Conservation (phyloP, 1,140 invertebrate species). For the Cecropterus lyciades region DNA sequence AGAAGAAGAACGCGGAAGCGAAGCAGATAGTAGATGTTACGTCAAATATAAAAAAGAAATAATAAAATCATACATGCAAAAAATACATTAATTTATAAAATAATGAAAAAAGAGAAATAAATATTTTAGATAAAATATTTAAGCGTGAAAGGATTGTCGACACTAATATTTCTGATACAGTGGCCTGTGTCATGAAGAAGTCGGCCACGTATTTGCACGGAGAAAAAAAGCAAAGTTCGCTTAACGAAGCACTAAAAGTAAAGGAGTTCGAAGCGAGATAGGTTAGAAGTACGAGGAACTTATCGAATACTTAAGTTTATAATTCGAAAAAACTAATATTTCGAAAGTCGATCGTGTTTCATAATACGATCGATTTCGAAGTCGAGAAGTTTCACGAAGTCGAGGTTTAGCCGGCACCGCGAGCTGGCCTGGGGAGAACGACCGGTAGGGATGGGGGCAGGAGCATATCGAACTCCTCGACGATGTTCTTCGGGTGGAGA, state of each 20-base stretch:
- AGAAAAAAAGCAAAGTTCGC: slow-evolving; percentile 35
- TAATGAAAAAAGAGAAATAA: no score
- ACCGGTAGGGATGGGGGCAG: slow-evolving; percentile 52
- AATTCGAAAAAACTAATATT: slow-evolving; percentile 28
- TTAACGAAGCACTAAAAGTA: slow-evolving; percentile 44
- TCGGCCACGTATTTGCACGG: slow-evolving; percentile 6
- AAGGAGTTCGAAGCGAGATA: slow-evolving; percentile 44
- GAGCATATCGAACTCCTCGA: slow-evolving; percentile 79
- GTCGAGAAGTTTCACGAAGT: slow-evolving; percentile 10
- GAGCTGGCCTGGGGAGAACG: slow-evolving; percentile 47
- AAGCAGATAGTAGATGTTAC: slow-evolving; percentile 9
- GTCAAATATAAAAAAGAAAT: background rate
- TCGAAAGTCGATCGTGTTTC: slow-evolving; percentile 8
- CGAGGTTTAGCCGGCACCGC: slow-evolving; percentile 54
- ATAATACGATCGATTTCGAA: slow-evolving; percentile 24
- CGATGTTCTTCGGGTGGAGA: slow-evolving; percentile 80
- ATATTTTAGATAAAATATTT: no score
- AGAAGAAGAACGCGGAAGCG: slow-evolving; percentile 46
- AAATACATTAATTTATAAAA: no score
- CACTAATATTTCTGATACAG: no score
- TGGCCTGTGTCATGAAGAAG: background rate
- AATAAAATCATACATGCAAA: no score
- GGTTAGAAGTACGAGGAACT: slow-evolving; percentile 36
- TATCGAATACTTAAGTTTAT: slow-evolving; percentile 35
- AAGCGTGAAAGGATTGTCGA: no score